Base-by-base conservation (phyloP, 2,113 vertebrate species). In the Rallus limicola region DNA sequence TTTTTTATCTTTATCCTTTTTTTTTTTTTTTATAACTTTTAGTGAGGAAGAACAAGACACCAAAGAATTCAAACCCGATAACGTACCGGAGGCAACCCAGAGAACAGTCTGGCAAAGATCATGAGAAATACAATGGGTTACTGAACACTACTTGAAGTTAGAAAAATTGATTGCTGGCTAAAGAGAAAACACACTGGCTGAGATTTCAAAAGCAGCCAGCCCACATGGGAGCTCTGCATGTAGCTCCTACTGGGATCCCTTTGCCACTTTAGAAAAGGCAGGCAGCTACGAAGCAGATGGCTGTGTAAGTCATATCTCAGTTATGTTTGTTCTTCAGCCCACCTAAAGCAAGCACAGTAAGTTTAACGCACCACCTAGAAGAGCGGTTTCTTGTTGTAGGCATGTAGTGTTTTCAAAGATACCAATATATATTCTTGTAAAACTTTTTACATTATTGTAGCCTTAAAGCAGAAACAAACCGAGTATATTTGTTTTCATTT, bases 151-250 rank as follows among this genome's bases (percentile, higher is more conserved):
- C 52, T 10, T 5, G 16, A 87, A 82, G 13, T 69, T 16, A 48
- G 26, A 68, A 64, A 78, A 79, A 23, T 7, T 1, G 0, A 40
- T 29, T 42, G 74, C 31, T 74, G 12, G 16, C 17, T 17, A 28
- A 89, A 64, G 10, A 71, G 18, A 46, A 82, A 78, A n/a, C 25
- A n/a, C 2, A 14, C 46, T 56, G 36, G 52, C 52, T 60, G 77
- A 56, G 26, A 78, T n/a, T 59, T 42, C 77, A 67, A 68, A 86
- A 65, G 67, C 65, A 82, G 75, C 17, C 0, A 0, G 36, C n/a
- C 18, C 13, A 1, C 2, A 5, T 6, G 28, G 50, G 79, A 82
- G 29, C 33, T 28, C 52, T 33, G 7, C 16, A 1, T 0, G 0
- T 10, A 76, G 25, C 29, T 62, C 36, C 40, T 48, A 4, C 53